These are phyloP conservation scores for Drosophila arizonae DNA, from an alignment of 1,140 invertebrate species.

Conservation along the genomic window DNA sequence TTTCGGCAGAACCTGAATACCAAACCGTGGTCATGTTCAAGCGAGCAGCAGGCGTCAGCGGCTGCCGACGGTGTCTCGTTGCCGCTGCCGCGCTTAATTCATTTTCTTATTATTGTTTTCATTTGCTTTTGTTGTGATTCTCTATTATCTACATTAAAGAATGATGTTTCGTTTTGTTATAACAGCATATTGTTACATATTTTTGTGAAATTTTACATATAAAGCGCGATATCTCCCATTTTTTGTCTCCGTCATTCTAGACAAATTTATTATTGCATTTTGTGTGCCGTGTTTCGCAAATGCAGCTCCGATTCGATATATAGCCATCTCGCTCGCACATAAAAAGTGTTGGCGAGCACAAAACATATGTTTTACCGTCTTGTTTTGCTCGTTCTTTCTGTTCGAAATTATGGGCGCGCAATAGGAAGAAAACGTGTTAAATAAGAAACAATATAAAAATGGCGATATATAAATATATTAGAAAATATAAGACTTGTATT, in stretches of 20 bases:
- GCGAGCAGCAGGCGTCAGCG: constrained; percentile 61
- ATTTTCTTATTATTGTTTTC: constrained; percentile 55
- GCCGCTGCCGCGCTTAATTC: constrained; percentile 32
- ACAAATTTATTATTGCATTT: constrained; percentile 77
- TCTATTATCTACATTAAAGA: not conserved
- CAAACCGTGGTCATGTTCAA: constrained; percentile 77
- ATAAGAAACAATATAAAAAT: not conserved
- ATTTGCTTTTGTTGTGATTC: constrained; percentile 27
- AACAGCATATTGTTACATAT: not conserved
- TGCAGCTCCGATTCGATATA: constrained; percentile 40
- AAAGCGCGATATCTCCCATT: constrained; percentile 57
- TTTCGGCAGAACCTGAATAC: constrained; percentile 58
- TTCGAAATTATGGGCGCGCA: constrained; percentile 15
- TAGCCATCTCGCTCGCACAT: constrained; percentile 46
- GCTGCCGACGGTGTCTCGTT: constrained; percentile 53
- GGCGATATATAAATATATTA: no score
- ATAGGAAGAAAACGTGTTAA: not conserved
- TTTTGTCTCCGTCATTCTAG: constrained; percentile 58
- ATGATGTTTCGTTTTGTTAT: not conserved
- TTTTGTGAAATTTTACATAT: constrained; percentile 52
- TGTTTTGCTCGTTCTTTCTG: constrained; percentile 55
- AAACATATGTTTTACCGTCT: constrained; percentile 64
- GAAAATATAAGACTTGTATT: not conserved
- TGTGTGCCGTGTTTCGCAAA: constrained; percentile 61
- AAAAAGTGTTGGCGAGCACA: constrained; percentile 14